A percentile compares a stretch with the other conserved stretches of the same genome.
Evolutionary conservation across 1,140 invertebrate genomes (phyloP).

Genomic region (Uloborus diversus): DNA sequence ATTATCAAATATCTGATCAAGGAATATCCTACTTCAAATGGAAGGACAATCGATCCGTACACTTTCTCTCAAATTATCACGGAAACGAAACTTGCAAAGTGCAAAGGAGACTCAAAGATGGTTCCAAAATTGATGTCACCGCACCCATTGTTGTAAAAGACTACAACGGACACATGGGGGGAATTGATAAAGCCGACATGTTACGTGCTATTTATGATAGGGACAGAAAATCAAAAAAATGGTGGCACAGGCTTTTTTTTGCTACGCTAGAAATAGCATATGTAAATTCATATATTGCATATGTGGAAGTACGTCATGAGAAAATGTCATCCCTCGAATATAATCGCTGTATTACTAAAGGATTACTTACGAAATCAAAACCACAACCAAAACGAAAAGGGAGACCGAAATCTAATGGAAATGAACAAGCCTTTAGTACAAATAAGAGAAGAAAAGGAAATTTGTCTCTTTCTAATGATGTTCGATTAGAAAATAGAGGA

Average conservation of each 20-base stretch:
- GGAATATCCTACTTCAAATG: slow-evolving; percentile 40
- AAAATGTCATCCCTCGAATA: slow-evolving; percentile 29
- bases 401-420: slow-evolving; percentile 31
- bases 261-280: slow-evolving; percentile 15
- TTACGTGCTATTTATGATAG: slow-evolving; percentile 36
- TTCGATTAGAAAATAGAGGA: slow-evolving; percentile 28
- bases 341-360: slow-evolving; percentile 22
- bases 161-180: slow-evolving; percentile 31
- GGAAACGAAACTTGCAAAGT: slow-evolving; percentile 23
- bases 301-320: slow-evolving; percentile 11
- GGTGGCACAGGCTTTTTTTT: slow-evolving; percentile 38
- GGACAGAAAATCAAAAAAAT: slow-evolving; percentile 29
- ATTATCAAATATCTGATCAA: slow-evolving; percentile 33
- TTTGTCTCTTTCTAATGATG: slow-evolving; percentile 35
- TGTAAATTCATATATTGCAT: slow-evolving; percentile 27
- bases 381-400: slow-evolving; percentile 12
- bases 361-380: slow-evolving; percentile 35
- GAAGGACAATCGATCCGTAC: slow-evolving; percentile 35
- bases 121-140: slow-evolving; percentile 10
- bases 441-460: slow-evolving; percentile 36
- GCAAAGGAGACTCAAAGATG: slow-evolving; percentile 20
- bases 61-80: slow-evolving; percentile 32
- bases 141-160: slow-evolving; percentile 34
- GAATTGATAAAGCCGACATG: slow-evolving; percentile 31
- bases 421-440: slow-evolving; percentile 12